Conservation (phyloP, 2,888 invertebrate species). For the Erynnis tages region DNA sequence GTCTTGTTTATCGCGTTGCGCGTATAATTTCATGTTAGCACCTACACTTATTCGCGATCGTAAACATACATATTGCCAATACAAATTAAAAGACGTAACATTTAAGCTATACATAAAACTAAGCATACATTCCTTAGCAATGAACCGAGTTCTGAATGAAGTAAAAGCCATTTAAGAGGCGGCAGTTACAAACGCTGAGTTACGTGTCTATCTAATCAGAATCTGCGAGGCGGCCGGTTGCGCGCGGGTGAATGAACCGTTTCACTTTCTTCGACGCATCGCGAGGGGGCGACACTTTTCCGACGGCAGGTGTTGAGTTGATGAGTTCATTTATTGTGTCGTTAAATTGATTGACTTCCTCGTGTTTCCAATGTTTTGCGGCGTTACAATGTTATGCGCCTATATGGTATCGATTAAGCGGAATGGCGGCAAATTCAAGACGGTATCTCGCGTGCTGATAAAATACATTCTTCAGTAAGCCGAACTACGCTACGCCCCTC, state of each 20-base stretch:
- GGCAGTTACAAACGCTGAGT: constrained; percentile 21
- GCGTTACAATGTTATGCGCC: not conserved
- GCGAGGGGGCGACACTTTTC: constrained; percentile 65
- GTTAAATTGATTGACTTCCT: constrained; percentile 24
- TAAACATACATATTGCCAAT: constrained; percentile 19
- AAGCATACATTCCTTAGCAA: constrained; percentile 5
- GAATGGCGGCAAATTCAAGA: not conserved
- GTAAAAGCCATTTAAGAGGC: constrained; percentile 14
- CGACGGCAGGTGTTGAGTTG: constrained; percentile 34
- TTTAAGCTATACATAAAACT: not conserved
- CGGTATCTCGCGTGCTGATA: too few species aligned
- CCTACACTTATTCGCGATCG: constrained; percentile 17
- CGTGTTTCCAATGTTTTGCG: constrained; percentile 3
- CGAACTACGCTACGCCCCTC: too few species aligned
- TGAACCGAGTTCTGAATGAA: constrained; percentile 15
- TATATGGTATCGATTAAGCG: constrained; percentile 8
- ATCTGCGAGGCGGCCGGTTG: constrained; percentile 29
- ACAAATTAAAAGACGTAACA: constrained; percentile 12
- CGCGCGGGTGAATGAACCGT: constrained; percentile 58
- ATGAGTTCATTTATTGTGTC: constrained; percentile 22
- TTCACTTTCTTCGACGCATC: constrained; percentile 64
- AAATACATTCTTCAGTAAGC: too few species aligned
- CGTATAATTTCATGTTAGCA: constrained; percentile 12
- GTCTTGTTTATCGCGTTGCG: constrained; percentile 32
- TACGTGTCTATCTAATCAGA: constrained; percentile 28